Base-by-base conservation (phyloP, 1,140 invertebrate genomes). In the Tetragnatha versicolor region DNA sequence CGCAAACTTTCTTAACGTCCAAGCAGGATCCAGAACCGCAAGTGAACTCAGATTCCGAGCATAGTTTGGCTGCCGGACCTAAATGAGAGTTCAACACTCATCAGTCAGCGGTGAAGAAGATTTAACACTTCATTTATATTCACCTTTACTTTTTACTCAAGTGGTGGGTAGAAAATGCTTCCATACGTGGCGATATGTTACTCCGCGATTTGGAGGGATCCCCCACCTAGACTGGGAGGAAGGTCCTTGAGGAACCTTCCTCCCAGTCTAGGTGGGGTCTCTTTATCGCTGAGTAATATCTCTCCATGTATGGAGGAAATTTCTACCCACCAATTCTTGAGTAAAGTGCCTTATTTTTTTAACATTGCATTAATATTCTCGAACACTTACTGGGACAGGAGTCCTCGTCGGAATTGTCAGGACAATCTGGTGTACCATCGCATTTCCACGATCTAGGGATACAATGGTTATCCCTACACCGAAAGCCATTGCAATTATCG, bases 21-120 rank as follows among this genome's bases (percentile, higher is more conserved):
- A 96, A 88, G 83, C 94, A 96, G 77, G 87, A 83, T 10, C 87
- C 87, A 7, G 83, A 81, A 17, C 55, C 20, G 27, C 81, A 92
- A 80, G 88, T 90, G 33, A 79, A 84, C 65, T 84, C 49, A 0
- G 51, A 25, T 5, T 53, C 33, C 9, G 39, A 29, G 20, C 63
- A 69, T 2, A 27, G 2, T 47, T 37, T 25, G 17, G n/a, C 72
- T 55, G 33, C 10, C 29, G 49, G 51, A 9, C 7, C 12, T n/a
- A 10, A 55, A 55, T 25, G 10, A 55, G 25, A 55, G 10, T 20
- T 53, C 17, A 25, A 17, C 51, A 20, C 4, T 17, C 1, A 17
- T 47, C 20, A 47, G 20, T 17, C 42, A 47, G 39, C 39, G n/a
- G n/a, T n/a, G n/a, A n/a, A n/a, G 17, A 7, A 45, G 7, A 7